Conservation (phyloP, 2,113 vertebrate genomes). For the Vulpes ferrilata region DNA sequence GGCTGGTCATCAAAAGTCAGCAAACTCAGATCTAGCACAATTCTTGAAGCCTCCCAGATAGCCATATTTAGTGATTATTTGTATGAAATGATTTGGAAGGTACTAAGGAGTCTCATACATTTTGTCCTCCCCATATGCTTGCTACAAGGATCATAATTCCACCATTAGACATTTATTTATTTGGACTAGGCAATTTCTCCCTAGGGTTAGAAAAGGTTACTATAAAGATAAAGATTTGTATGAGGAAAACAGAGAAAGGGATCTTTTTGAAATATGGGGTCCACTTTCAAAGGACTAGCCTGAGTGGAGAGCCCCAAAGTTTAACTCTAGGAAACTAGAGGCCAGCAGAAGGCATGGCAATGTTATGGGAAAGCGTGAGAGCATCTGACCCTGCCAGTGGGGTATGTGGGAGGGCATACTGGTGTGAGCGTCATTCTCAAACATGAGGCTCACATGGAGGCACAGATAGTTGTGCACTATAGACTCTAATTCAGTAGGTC, state of each 20-base stretch:
- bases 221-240: background rate
- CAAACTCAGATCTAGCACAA: background rate
- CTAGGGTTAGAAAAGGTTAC: background rate
- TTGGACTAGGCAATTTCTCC: background rate
- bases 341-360: background rate
- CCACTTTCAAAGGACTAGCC: background rate
- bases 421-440: background rate
- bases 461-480: background rate
- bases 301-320: background rate
- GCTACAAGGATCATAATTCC: background rate
- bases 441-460: background rate
- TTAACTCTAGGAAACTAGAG: background rate
- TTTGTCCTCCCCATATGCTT: background rate
- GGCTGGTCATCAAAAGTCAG: background rate
- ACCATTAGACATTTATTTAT: constrained; percentile 25
- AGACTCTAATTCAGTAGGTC: background rate
- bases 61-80: background rate
- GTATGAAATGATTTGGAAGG: background rate
- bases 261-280: background rate
- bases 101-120: background rate
- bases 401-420: background rate
- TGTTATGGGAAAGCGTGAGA: background rate
- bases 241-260: background rate
- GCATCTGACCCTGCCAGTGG: background rate
- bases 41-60: background rate